Evolutionary conservation across 2,797 vertebrate genomes (phyloP).

Genomic region (Saxicola maurus): DNA sequence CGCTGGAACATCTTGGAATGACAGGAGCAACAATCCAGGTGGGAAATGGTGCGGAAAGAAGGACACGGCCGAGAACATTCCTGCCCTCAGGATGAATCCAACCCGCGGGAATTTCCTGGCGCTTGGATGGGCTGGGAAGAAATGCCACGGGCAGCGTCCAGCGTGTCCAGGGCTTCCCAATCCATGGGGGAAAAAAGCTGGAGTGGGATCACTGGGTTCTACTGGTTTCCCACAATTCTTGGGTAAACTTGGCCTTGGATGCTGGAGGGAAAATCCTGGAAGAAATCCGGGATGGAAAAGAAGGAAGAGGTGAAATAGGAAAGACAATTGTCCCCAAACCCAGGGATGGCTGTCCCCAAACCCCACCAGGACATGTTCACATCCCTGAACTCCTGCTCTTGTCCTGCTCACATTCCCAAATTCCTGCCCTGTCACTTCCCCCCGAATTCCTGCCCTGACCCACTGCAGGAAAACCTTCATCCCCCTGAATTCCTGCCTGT

Average conservation of each 20-base stretch:
- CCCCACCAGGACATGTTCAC: background rate
- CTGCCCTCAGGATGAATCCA: background rate
- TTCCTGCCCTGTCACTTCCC: too few species aligned
- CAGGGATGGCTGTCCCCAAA: background rate
- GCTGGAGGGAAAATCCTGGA: background rate
- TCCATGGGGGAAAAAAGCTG: fast-evolving
- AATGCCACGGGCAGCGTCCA: fast-evolving
- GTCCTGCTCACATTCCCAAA: too few species aligned
- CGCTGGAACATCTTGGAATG: background rate
- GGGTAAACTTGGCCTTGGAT: background rate
- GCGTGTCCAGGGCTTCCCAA: background rate
- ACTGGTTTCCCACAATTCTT: background rate
- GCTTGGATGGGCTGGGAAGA: background rate
- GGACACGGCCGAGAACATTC: background rate
- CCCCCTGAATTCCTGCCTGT: too few species aligned
- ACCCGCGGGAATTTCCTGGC: fast-evolving
- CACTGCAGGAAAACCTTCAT: too few species aligned
- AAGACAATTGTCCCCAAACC: background rate
- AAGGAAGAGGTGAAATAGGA: background rate
- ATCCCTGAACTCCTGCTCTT: too few species aligned
- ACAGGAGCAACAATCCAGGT: background rate
- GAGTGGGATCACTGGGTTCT: fast-evolving
- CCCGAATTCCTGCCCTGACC: too few species aligned
- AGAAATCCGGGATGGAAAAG: background rate
- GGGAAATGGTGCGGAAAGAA: background rate